Base-by-base conservation (phyloP, 2,888 invertebrate genomes). In the Agriotes lineatus region DNA sequence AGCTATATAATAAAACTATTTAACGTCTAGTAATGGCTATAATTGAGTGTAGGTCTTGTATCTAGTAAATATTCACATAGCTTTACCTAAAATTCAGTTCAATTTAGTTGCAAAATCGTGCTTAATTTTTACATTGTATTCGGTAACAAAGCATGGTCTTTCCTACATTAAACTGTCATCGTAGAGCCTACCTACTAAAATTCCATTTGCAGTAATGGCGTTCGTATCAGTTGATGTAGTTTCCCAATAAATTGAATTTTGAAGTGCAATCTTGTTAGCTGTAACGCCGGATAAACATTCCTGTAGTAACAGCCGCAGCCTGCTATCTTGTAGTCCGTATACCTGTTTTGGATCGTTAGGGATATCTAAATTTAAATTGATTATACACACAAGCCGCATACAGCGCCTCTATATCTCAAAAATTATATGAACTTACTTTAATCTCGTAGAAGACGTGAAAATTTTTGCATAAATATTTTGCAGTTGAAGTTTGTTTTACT, bases 311-410 rank as follows among this genome's bases (percentile, higher is more conserved):
- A 61, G 22, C 16, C 50, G 37, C 50, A 12, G 22, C 39, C 52
- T 61, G 52, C 50, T 39, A 25, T 35, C 16, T 25, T 22, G 61
- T 18, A 61, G 56, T 52, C 57, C 33, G 45, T 14, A 33, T 62
- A 57, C 42, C 39, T 54, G 42, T 25, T 56, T 30, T 54, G 45
- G 20, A 45, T 63, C 56, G 45, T 63, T 65, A 58, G 35, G 48
- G 48, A 58, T 48, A 44, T 57, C 64, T 58, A 65, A 65, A 65
- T 65, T 58, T 65, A 65, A 57, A 57, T 65, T 65, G 56, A 58
- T 57, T 65, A 56, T 58, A 58, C 44, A 65, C 64, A 65, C 33
- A 58, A 44, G 37, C 35, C 39, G 52, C 33, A 33, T 52, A 9
- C 33, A 48, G 10, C 33, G 5, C 16, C 18, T 14, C 10, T 16